These are phyloP conservation scores for Amphibalanus amphitrite DNA, from an alignment of 1,140 invertebrate genomes.

Conservation along the genomic window DNA sequence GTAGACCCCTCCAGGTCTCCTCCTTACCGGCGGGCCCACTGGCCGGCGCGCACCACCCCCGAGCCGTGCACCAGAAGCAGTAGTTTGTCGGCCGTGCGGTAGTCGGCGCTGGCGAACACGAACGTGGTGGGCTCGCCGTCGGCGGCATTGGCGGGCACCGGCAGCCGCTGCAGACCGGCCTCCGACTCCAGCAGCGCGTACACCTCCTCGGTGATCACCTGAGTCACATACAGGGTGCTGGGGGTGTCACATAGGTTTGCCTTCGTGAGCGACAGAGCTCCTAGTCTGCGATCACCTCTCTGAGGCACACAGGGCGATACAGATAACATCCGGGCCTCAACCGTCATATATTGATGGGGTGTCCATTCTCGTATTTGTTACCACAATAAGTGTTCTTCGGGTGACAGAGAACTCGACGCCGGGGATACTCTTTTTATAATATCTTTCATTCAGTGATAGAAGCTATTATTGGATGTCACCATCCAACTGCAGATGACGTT, in stretches of 20 bases:
- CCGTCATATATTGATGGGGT: constrained; percentile 10
- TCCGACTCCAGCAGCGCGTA: constrained; percentile 42
- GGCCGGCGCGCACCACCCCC: constrained; percentile 57
- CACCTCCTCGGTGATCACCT: constrained; percentile 44
- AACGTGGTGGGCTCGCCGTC: constrained; percentile 35
- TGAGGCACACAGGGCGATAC: no score
- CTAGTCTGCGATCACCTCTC: no score
- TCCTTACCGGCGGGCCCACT: constrained; percentile 49
- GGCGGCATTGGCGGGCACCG: constrained; percentile 35
- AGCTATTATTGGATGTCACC: no score
- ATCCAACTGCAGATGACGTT: no score
- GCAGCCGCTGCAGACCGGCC: constrained; percentile 34
- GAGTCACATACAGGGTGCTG: constrained; percentile 16
- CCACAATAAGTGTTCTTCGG: no score
- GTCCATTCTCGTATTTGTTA: not conserved
- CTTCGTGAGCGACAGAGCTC: no score
- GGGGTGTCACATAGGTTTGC: no score
- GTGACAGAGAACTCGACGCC: no score
- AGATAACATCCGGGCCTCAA: no score
- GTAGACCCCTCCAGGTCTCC: not conserved
- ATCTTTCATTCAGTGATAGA: no score
- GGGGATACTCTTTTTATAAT: no score
- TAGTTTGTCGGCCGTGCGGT: constrained; percentile 38
- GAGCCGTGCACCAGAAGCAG: constrained; percentile 56
- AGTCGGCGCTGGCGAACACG: constrained; percentile 40